phyloP scores from a whole-genome alignment of 2,797 vertebrate genomes.

The Triplophysa bombifrons region DNA sequence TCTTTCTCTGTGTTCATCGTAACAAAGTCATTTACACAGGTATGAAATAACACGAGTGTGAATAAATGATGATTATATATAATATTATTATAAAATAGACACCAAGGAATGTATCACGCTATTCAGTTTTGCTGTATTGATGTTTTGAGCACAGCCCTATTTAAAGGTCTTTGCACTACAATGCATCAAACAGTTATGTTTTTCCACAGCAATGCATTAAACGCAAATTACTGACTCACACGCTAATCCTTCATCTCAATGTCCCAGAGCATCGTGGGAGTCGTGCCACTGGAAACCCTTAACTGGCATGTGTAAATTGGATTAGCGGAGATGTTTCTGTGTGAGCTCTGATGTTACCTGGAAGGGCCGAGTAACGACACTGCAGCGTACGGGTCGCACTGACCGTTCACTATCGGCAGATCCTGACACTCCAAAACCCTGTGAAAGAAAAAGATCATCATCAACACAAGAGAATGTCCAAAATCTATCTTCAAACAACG shows the following conservation, averaged over 20 bases:
- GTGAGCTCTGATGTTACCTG: slow-evolving; percentile 74
- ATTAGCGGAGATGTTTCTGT: background rate
- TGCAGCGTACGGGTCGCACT: slow-evolving; percentile 95
- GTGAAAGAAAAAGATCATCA: slow-evolving; percentile 41
- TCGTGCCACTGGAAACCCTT: background rate
- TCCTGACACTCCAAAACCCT: slow-evolving; percentile 97
- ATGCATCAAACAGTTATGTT: too few species aligned
- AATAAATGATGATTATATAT: too few species aligned
- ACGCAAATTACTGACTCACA: background rate
- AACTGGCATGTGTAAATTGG: background rate
- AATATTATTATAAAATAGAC: too few species aligned
- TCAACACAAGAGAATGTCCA: too few species aligned
- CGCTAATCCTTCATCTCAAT: background rate
- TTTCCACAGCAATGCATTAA: background rate
- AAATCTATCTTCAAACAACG: background rate
- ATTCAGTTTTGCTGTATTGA: too few species aligned
- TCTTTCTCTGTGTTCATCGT: too few species aligned
- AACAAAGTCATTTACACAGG: too few species aligned
- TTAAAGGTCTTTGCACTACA: too few species aligned
- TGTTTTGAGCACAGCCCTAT: too few species aligned
- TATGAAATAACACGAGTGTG: too few species aligned
- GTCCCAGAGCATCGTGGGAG: background rate
- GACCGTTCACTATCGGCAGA: slow-evolving; percentile 96
- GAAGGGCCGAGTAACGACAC: slow-evolving; percentile 92
- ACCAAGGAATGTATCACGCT: too few species aligned